Base-by-base conservation (phyloP, 2,113 vertebrate genomes). In the Oryzias woworae region DNA sequence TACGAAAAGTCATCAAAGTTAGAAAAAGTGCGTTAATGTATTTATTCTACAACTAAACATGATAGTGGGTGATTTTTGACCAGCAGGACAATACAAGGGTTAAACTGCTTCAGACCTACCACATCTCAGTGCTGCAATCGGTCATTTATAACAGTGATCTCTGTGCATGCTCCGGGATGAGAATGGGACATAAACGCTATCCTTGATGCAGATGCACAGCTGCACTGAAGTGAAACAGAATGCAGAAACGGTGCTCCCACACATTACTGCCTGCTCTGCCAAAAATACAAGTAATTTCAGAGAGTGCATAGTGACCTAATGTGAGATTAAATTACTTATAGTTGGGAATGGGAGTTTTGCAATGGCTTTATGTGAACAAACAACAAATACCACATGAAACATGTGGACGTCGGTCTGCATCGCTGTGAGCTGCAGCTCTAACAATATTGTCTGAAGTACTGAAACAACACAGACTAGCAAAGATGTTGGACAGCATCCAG, bases 201-300 rank as follows among this genome's bases (percentile, higher is more conserved):
- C 65, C 69, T 77, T 83, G 83, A 84, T 78, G 57, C 71, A 71
- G 53, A 65, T 14, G 69, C 83, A 82, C 80, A 87, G 85, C 84
- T 87, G 83, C 70, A 24, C 58, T 48, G 66, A 80, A 70, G 78
- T 75, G 66, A 72, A 57, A 53, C 63, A 62, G 69, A 51, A 47
- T 18, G 60, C 5, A 65, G 24, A 63, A 62, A 62, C 62, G 56
- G 68, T 28, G 67, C 81, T 81, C 82, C 78, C 79, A 81, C 84
- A 83, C 77, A 83, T 54, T 53, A 65, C 53, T 28, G 66, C 68
- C 72, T 67, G 13, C 73, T 73, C 77, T 84, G 82, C 82, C 77
- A 90, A 80, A 74, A 79, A 75, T 60, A 69, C 80, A 67, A 85
- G 71, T 65, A 52, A 64, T 82, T 83, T 83, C 70, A 70, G 70